Conservation (phyloP, 2,797 vertebrate genomes). For the Gambelia wislizenii region DNA sequence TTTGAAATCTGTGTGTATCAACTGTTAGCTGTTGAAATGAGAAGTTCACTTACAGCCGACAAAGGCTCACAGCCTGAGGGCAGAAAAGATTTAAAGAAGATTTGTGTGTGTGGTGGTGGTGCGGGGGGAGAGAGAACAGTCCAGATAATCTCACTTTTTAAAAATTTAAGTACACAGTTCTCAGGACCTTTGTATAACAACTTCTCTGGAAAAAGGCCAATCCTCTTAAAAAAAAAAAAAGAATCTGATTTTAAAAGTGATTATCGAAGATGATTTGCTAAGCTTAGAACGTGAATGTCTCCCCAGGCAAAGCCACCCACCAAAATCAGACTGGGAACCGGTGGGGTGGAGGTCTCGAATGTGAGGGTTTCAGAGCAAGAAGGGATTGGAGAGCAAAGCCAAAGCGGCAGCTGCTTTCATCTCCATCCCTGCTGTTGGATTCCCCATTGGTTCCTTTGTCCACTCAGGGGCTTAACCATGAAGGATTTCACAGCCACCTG, state of each 20-base stretch:
- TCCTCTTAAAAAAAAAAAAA: neutral
- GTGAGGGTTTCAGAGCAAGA: neutral
- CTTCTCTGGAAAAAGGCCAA: neutral
- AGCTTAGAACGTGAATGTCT: conserved; percentile 2
- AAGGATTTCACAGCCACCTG: conserved; percentile 6
- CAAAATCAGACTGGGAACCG: neutral
- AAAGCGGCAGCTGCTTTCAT: neutral
- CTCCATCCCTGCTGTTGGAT: fast-evolving
- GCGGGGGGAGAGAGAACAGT: neutral
- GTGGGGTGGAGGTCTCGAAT: neutral
- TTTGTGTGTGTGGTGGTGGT: too few relatives aligned
- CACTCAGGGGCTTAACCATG: neutral
- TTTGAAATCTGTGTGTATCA: conserved; percentile 18
- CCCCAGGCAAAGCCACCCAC: neutral
- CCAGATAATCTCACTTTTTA: neutral
- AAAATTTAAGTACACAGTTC: conserved; percentile 8
- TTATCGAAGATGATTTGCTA: conserved; percentile 11
- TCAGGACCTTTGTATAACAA: conserved; percentile 9
- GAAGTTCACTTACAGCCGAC: conserved; percentile 40
- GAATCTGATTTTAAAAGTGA: conserved; percentile 3
- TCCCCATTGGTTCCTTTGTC: neutral
- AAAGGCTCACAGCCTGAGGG: neutral
- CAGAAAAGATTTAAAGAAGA: neutral
- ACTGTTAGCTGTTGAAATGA: conserved; percentile 31
- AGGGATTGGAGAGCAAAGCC: neutral